Conservation (phyloP, 2,113 vertebrate species). For the Gopherus flavomarginatus region DNA sequence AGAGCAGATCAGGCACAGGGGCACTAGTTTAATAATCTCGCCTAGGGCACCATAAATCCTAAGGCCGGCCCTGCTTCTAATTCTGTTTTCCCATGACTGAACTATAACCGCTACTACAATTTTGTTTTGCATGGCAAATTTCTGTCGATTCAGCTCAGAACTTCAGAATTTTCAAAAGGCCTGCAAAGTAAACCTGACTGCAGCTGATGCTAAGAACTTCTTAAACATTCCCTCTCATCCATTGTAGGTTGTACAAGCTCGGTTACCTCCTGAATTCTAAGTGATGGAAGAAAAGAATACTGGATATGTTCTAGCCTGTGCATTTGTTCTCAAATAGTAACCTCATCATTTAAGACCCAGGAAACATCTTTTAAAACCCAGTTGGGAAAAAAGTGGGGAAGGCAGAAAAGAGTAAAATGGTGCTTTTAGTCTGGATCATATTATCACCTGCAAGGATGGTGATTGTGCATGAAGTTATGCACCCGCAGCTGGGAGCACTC, state of each 20-base stretch:
- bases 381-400: neutral
- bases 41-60: too few relatives aligned
- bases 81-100: too few relatives aligned
- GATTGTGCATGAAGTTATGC: neutral
- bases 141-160: too few relatives aligned
- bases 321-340: rapidly evolving
- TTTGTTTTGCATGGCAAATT: too few relatives aligned
- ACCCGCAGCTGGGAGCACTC: neutral
- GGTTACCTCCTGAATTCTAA: rapidly evolving
- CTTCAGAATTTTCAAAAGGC: neutral
- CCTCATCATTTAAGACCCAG: rapidly evolving
- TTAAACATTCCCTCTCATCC: rapidly evolving
- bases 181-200: neutral
- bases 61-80: too few relatives aligned
- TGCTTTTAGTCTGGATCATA: neutral
- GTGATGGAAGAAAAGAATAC: neutral
- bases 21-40: too few relatives aligned
- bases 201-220: rapidly evolving
- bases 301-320: neutral
- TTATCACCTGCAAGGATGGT: neutral
- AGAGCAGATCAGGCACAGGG: too few relatives aligned
- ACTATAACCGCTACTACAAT: too few relatives aligned
- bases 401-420: neutral
- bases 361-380: rapidly evolving
- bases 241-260: neutral